Base-by-base conservation (phyloP, 1,140 invertebrate species). In the Coptotermes formosanus region DNA sequence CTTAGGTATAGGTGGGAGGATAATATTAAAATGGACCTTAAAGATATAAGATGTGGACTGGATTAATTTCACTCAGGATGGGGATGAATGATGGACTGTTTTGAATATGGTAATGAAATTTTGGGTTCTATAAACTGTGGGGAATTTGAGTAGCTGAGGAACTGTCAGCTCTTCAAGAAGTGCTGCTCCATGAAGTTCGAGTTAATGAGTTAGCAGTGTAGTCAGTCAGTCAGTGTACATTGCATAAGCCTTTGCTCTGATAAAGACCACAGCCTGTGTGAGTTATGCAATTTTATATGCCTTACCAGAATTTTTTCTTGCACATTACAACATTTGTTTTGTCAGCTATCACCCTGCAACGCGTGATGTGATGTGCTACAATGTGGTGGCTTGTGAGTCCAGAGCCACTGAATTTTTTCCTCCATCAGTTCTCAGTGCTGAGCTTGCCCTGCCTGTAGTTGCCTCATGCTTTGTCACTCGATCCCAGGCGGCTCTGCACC, bases 401-500 rank as follows among this genome's bases (percentile, higher is more conserved):
- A 90, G 92, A 85, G 88, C 88, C 84, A 89, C 92, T 88, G 88
- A 89, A 86, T 86, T 89, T 87, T 88, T 91, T 88, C 30, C 88
- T 88, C 86, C 83, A 16, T 83, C 75, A 45, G 90, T 97, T 86
- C 90, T 98, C 38, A 95, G 93, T 88, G 94, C 96, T 82, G 96
- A 97, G 89, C 90, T 98, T 84, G 95, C 97, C 7, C 92, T 98
- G 83, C 97, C 97, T 0, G 93, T 95, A 25, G 91, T 94, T 38
- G 91, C 94, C 4, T 93, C 93, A 14, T 95, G 94, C 88, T 93
- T 93, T 45, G 94, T 97, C 2, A 96, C 96, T 0, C 92, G 97
- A 81, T 95, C 96, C 87, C 96, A 97, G 91, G 96, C 96, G 82
- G 97, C 97, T 4, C 93, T 98, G 32, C 96, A 98, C 92, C 92